phyloP scores from a whole-genome alignment of 92 coral and sea anemone genomes.

The Montipora capitata region DNA sequence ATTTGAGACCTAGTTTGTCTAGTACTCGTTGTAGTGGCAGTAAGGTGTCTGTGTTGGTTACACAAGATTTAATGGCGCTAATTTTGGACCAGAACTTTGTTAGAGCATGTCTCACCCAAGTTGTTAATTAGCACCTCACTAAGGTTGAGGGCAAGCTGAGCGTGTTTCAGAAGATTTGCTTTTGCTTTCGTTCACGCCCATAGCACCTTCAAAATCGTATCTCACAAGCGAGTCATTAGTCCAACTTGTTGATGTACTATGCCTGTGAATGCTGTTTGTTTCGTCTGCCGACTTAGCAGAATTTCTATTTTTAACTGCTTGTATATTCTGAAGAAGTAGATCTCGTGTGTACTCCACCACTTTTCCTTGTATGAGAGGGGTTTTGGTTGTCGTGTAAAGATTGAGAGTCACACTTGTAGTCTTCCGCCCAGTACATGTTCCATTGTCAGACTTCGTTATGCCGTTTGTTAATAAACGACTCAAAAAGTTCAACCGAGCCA shows the following conservation, averaged over 20 bases:
- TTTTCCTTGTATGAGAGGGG: conserved; percentile 55
- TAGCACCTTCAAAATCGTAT: too few species aligned
- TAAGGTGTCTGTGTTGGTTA: conserved; percentile 13
- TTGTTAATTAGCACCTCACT: conserved; percentile 6
- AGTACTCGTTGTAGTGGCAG: conserved; percentile 45
- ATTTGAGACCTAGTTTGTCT: conserved; percentile 52
- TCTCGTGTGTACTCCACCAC: neutral
- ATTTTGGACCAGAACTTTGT: conserved; percentile 26
- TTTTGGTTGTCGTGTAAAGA: conserved; percentile 24
- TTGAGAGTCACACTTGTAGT: neutral
- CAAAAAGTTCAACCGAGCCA: conserved; percentile 25
- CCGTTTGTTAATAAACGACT: conserved; percentile 34
- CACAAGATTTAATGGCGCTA: conserved; percentile 30
- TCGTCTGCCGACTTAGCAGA: neutral
- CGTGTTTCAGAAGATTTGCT: too few species aligned
- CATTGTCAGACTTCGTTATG: conserved; percentile 26
- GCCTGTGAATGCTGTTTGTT: neutral
- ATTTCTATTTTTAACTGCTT: neutral
- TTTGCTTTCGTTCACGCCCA: neutral
- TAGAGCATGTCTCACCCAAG: conserved; percentile 25
- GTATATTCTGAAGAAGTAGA: neutral
- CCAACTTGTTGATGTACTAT: too few species aligned
- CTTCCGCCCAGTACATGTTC: conserved; percentile 46
- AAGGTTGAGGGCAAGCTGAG: too few species aligned
- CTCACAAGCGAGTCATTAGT: too few species aligned